Conservation (phyloP, 2,113 vertebrate genomes). For the Girardinichthys multiradiatus region DNA sequence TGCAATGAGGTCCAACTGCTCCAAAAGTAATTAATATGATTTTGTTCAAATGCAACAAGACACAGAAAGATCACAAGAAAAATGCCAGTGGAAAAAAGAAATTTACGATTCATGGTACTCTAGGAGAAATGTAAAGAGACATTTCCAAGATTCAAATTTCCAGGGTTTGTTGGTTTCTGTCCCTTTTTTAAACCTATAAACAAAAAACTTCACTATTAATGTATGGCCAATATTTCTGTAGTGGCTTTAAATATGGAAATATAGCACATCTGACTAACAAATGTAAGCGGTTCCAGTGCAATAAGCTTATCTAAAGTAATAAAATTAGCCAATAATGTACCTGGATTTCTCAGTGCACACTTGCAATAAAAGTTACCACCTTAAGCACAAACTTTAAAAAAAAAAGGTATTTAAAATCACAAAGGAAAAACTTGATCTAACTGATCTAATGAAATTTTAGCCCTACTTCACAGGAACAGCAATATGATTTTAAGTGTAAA, state of each 20-base stretch:
- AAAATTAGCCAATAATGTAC: not conserved
- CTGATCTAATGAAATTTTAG: no score
- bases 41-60: no score
- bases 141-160: no score
- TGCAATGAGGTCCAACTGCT: not conserved
- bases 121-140: not conserved
- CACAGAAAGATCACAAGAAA: no score
- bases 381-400: not conserved
- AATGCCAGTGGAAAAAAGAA: no score
- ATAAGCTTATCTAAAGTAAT: not conserved
- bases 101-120: no score
- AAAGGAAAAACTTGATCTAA: not conserved
- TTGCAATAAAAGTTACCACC: not conserved
- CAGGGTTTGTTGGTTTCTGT: no score
- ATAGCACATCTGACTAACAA: no score
- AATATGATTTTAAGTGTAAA: no score
- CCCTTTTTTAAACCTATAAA: not conserved
- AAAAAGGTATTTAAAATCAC: not conserved
- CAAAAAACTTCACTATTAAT: not conserved
- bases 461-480: not conserved
- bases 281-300: not conserved
- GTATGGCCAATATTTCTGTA: not conserved
- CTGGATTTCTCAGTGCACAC: not conserved
- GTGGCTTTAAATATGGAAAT: not conserved
- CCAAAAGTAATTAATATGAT: no score